phyloP scores from a whole-genome alignment of 2,888 invertebrate genomes.

The Drosophila yooni region DNA sequence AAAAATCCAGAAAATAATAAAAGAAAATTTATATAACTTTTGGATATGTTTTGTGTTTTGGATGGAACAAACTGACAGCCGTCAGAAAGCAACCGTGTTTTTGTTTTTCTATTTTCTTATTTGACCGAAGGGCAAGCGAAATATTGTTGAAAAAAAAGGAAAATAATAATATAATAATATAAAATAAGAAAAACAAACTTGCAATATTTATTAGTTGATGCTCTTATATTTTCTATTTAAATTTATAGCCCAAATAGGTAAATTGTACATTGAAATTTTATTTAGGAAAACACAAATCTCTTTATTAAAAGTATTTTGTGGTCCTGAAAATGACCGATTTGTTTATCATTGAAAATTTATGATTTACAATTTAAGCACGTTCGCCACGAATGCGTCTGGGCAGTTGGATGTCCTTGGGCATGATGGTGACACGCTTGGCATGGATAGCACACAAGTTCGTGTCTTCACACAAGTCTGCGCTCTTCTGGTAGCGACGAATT shows the following conservation, averaged over 20 bases:
- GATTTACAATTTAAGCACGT: slow-evolving; percentile 89
- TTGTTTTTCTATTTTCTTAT: slow-evolving; percentile 17
- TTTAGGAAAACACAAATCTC: slow-evolving; percentile 8
- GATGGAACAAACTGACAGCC: slow-evolving; percentile 15
- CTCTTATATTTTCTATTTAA: no score
- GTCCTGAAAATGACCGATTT: slow-evolving; percentile 56
- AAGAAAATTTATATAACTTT: slow-evolving; percentile 12
- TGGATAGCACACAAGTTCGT: slow-evolving; percentile 91
- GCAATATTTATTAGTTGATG: no score
- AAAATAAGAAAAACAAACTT: no score
- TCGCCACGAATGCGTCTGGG: slow-evolving; percentile 98
- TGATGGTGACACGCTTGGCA: slow-evolving; percentile 97
- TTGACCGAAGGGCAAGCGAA: slow-evolving; percentile 54
- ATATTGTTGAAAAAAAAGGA: slow-evolving; percentile 66
- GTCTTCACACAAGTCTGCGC: slow-evolving; percentile 29
- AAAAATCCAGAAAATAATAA: slow-evolving; percentile 15
- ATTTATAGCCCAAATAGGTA: no score
- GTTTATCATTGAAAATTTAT: background rate
- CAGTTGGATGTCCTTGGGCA: slow-evolving; percentile 98
- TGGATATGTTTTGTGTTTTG: background rate
- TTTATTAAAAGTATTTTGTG: slow-evolving; percentile 23
- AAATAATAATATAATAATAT: no score
- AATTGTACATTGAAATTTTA: no score
- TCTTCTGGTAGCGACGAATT: slow-evolving; percentile 39
- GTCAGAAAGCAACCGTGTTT: background rate